Evolutionary conservation across 2,888 invertebrate species (phyloP).

Genomic region (Plagodis pulveraria): DNA sequence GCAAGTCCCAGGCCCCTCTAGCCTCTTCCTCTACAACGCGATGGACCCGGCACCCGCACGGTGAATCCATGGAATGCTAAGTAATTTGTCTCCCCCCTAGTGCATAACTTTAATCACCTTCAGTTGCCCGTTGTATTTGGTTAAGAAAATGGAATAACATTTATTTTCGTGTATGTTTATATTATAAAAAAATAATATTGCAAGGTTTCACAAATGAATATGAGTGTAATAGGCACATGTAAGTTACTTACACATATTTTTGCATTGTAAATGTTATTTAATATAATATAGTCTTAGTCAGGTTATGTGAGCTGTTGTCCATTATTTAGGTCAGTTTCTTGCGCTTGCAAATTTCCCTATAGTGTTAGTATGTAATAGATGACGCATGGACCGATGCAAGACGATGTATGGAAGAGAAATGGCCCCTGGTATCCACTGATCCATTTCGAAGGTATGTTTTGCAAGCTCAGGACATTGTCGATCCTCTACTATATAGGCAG

Average conservation of each 20-base stretch:
- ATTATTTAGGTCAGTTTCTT: constrained; percentile 50
- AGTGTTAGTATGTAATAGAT: constrained; percentile 69
- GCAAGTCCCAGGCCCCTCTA: no score
- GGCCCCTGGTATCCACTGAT: constrained; percentile 51
- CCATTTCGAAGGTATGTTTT: constrained; percentile 64
- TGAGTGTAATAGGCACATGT: constrained; percentile 18
- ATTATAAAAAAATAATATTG: constrained; percentile 12
- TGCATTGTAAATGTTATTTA: constrained; percentile 21
- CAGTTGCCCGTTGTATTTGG: background rate
- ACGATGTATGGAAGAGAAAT: constrained; percentile 76
- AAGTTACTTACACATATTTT: constrained; percentile 20
- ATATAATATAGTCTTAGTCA: constrained; percentile 1
- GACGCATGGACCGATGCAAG: constrained; percentile 75
- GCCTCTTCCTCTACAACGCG: no score
- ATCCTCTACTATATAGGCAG: constrained; percentile 69
- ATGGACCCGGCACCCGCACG: no score
- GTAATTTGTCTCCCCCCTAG: no score
- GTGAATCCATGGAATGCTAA: no score
- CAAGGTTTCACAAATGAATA: constrained; percentile 18
- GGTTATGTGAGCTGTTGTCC: constrained; percentile 58
- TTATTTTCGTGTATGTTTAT: constrained; percentile 22
- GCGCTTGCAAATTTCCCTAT: constrained; percentile 74
- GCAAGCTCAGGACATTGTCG: constrained; percentile 68
- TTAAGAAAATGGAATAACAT: constrained; percentile 20
- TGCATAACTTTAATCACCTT: no score